Percentiles rank a stretch among this genome's conserved stretches.
phyloP scores from a whole-genome alignment of 2,113 vertebrate species.

The Illadopsis cleaveri region DNA sequence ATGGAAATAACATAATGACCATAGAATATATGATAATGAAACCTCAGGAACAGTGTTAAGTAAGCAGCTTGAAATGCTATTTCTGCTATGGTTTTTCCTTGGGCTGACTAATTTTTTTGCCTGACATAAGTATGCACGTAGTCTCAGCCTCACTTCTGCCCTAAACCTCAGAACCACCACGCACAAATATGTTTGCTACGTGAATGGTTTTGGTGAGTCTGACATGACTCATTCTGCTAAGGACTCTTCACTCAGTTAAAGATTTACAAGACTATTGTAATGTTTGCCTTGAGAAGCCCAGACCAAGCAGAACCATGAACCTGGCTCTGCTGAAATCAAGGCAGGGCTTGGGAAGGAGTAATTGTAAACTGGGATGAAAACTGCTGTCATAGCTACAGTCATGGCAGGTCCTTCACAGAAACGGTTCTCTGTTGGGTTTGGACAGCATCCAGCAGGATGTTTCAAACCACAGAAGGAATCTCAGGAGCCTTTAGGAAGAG shows the following conservation, averaged over 20 bases:
- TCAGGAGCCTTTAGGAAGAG: not conserved
- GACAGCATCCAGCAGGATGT: not conserved
- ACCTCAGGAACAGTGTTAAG: not conserved
- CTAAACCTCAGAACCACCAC: not conserved
- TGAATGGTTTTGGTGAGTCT: not conserved
- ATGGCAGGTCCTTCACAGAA: not conserved
- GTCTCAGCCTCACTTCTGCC: not conserved
- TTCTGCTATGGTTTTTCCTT: not conserved
- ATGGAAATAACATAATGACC: not conserved
- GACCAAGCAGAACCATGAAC: not conserved
- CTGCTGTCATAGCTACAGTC: not conserved
- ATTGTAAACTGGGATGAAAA: not conserved
- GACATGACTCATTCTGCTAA: not conserved
- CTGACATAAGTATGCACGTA: not conserved
- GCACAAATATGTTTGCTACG: rapidly evolving
- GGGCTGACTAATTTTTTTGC: not conserved
- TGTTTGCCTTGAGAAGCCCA: not conserved
- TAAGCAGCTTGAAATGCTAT: not conserved
- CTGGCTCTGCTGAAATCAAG: not conserved
- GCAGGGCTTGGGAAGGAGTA: rapidly evolving
- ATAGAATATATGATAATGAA: not conserved
- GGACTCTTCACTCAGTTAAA: not conserved
- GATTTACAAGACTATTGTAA: not conserved
- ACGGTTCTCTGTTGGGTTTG: not conserved
- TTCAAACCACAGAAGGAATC: not conserved